These are phyloP conservation scores for Lophochroa leadbeateri DNA, from an alignment of 2,113 vertebrate species.

Conservation along the genomic window DNA sequence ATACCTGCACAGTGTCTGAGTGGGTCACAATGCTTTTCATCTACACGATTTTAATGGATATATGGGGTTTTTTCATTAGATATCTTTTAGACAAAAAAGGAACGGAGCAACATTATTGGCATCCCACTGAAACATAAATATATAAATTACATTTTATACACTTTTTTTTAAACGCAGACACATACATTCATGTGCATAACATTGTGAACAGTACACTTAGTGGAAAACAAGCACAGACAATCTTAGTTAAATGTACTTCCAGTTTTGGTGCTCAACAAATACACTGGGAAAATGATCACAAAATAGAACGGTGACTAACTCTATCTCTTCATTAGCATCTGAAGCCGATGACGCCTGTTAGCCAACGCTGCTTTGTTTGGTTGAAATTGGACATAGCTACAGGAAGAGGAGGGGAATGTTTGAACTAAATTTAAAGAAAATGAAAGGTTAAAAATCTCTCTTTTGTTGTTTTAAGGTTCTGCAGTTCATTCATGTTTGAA, in stretches of 20 bases:
- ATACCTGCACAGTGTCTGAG: conserved; percentile 58
- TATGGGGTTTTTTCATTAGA: conserved; percentile 45
- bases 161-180: conserved; percentile 69
- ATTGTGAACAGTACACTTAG: conserved; percentile 55
- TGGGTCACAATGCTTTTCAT: conserved; percentile 59
- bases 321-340: conserved; percentile 48
- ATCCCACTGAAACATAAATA: conserved; percentile 72
- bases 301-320: conserved; percentile 45
- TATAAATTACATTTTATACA: conserved; percentile 72
- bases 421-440: conserved; percentile 42
- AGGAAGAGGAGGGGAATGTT: conserved; percentile 7
- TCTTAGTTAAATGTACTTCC: conserved; percentile 61
- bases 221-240: conserved; percentile 67
- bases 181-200: conserved; percentile 70
- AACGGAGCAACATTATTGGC: conserved; percentile 58
- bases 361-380: conserved; percentile 36
- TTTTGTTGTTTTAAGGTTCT: conserved; percentile 6
- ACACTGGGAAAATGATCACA: conserved; percentile 55
- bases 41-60: conserved; percentile 60
- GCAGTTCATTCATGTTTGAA: conserved; percentile 18
- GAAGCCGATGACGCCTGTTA: conserved; percentile 52
- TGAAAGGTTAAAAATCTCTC: conserved; percentile 28
- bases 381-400: conserved; percentile 15
- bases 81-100: conserved; percentile 47
- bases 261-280: conserved; percentile 68